A percentile compares a stretch with the other conserved stretches of the same genome.
phyloP scores from a whole-genome alignment of 2,797 vertebrate species.

The Xiphorhynchus erythropygius region DNA sequence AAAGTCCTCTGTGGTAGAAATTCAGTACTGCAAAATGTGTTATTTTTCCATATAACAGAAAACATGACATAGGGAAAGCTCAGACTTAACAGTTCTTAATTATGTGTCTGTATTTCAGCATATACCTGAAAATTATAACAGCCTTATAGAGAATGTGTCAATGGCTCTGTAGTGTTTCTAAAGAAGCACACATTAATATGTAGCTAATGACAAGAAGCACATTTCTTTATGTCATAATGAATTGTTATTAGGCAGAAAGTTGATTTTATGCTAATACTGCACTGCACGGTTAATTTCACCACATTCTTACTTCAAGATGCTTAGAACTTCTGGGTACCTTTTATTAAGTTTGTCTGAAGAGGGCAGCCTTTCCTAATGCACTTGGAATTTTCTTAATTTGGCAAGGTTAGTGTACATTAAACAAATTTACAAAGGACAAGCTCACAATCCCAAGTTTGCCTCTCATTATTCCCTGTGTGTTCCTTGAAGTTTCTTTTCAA shows the following conservation, averaged over 20 bases:
- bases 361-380: slow-evolving; percentile 78
- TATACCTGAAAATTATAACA: not conserved
- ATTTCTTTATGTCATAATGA: not conserved
- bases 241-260: not conserved
- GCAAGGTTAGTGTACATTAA: not conserved
- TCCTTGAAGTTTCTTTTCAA: not conserved
- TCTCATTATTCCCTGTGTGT: not conserved
- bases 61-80: slow-evolving; percentile 23
- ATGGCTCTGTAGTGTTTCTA: not conserved
- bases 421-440: slow-evolving; percentile 17
- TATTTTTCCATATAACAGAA: slow-evolving; percentile 34
- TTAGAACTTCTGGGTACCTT: slow-evolving; percentile 12
- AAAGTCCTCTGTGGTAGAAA: slow-evolving; percentile 48
- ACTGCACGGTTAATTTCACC: not conserved
- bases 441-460: not conserved
- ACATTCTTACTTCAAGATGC: not conserved
- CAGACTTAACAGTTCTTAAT: slow-evolving; percentile 56
- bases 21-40: slow-evolving; percentile 37
- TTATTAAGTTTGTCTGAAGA: slow-evolving; percentile 74
- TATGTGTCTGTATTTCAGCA: slow-evolving; percentile 32
- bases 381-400: slow-evolving; percentile 45
- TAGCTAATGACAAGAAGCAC: not conserved
- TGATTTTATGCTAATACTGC: not conserved
- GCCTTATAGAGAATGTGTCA: not conserved
- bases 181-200: not conserved